A percentile compares a stretch with the other conserved stretches of the same genome.
phyloP scores from a whole-genome alignment of 2,113 vertebrate genomes.

The Tachysurus vachellii region DNA sequence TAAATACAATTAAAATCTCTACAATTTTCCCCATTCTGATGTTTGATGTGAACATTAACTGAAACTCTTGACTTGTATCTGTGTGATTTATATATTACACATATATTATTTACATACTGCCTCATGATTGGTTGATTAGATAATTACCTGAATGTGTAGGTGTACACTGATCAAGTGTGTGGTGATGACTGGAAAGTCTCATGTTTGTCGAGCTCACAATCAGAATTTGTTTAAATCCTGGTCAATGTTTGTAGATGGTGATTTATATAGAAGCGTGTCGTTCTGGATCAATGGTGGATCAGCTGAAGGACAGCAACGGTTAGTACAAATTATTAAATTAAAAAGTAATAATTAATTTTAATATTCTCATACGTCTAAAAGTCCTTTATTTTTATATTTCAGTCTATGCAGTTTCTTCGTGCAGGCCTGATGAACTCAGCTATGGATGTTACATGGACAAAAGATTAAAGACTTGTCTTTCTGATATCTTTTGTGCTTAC shows the following conservation, averaged over 20 bases:
- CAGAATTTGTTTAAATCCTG: neutral
- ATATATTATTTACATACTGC: no score
- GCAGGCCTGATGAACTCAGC: neutral
- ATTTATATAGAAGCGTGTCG: conserved; percentile 27
- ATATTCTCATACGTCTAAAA: neutral
- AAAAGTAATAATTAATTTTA: no score
- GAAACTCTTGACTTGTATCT: no score
- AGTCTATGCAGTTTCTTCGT: conserved; percentile 23
- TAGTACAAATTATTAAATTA: neutral
- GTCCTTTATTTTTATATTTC: neutral
- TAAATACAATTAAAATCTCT: no score
- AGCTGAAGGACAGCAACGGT: neutral
- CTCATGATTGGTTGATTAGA: no score
- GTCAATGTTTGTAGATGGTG: conserved; percentile 32
- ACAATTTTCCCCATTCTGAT: no score
- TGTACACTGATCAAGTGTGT: no score
- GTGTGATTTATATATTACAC: no score
- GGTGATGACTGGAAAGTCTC: no score
- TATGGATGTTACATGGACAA: neutral
- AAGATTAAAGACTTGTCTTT: rapidly evolving
- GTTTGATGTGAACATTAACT: no score
- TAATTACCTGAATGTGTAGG: no score
- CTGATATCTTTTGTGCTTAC: neutral
- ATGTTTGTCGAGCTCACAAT: neutral
- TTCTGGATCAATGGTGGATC: conserved; percentile 35